These are phyloP conservation scores for Halocaridina rubra DNA, from an alignment of 2,888 invertebrate species.

Conservation along the genomic window DNA sequence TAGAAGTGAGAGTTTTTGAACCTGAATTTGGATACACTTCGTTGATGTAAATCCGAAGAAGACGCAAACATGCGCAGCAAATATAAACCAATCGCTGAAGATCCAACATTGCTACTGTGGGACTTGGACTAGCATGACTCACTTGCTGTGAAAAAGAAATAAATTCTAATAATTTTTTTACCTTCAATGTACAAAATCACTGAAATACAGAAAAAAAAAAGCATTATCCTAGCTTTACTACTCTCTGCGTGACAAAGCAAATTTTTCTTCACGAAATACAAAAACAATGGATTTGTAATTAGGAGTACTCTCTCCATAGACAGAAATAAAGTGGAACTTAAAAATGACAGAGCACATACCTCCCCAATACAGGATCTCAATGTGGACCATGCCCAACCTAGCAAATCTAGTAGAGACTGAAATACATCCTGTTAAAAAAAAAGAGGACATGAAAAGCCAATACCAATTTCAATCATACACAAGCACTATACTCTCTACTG, in stretches of 20 bases:
- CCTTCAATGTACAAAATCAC: too few species aligned
- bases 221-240: too few species aligned
- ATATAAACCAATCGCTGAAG: constrained; percentile 88
- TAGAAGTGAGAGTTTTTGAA: too few species aligned
- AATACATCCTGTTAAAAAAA: constrained; percentile 72
- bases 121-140: constrained; percentile 30
- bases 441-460: too few species aligned
- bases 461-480: too few species aligned
- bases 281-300: too few species aligned
- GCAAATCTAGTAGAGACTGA: constrained; percentile 82
- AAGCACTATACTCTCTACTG: too few species aligned
- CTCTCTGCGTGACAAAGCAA: too few species aligned
- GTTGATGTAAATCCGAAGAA: constrained; percentile 86
- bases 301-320: too few species aligned
- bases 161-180: neutral
- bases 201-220: too few species aligned
- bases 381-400: constrained; percentile 94
- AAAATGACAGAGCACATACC: constrained; percentile 64
- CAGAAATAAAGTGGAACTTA: neutral
- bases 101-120: constrained; percentile 73
- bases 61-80: constrained; percentile 82
- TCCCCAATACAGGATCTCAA: constrained; percentile 81
- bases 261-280: too few species aligned
- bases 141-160: constrained; percentile 26
- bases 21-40: constrained; percentile 88